Base-by-base conservation (phyloP, 2,888 invertebrate species). In the Drosophila multiciliata region DNA sequence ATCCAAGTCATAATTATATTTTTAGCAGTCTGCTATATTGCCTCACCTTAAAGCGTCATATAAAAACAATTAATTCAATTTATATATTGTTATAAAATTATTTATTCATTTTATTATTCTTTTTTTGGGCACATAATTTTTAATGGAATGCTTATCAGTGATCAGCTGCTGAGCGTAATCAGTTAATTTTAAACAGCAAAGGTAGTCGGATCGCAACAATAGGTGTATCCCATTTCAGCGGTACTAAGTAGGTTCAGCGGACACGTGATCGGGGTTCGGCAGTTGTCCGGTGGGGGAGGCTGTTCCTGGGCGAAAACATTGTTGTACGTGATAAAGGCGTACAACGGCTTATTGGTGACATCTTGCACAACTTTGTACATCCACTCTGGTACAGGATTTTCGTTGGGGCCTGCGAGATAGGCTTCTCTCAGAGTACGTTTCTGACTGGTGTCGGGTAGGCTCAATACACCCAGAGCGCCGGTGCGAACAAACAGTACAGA, bases 301-400 rank as follows among this genome's bases (percentile, higher is more conserved):
- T 20, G 36, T 9, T 0, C 15, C 9, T 5, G 4, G 4, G 1
- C 45, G 35, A 38, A 68, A 5, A 40, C 50, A 45, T 72, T 75
- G 36, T 75, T 72, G 35, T 62, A 62, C 33, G 67, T 72, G 17
- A 72, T 23, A 7, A 75, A 62, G 12, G 42, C 67, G 15, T 57
- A 38, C 17, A 57, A 35, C 29, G 54, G 38, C 9, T 3, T 12
- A 38, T 33, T 26, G 23, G 36, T 50, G 11, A 11, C 42, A 15
- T 54, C 26, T 20, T 29, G 35, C 17, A 66, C 62, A 36, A 66
- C 5, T 26, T 62, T 66, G 15, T 62, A 66, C 32, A 36, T 62
- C 66, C 66, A 66, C 6, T 9, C 6, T 12, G 62, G 62, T 9
- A 55, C 54, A 15, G 49, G 54, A 23, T 36, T 57, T 15, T 45